Evolutionary conservation across 2,797 vertebrate genomes (phyloP).

Genomic region (Poecilia gillii): DNA sequence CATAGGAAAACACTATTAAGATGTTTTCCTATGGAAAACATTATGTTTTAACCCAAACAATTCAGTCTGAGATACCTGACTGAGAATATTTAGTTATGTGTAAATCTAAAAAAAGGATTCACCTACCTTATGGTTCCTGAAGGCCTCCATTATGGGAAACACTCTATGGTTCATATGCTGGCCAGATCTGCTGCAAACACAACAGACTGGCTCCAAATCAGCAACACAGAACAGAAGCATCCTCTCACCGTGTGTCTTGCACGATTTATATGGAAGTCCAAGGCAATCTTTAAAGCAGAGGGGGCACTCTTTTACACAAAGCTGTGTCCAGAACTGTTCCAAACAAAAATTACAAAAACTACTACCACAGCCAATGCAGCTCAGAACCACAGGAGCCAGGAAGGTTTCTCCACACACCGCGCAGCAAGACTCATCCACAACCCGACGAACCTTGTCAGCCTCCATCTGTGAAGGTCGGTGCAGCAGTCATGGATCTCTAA

Average conservation of each 20-base stretch:
- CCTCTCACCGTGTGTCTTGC: conserved; percentile 40
- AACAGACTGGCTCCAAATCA: conserved; percentile 55
- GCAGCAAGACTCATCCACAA: conserved; percentile 50
- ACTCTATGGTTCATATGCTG: conserved; percentile 48
- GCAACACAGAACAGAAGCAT: conserved; percentile 46
- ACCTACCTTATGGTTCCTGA: conserved; percentile 55
- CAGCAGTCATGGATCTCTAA: conserved; percentile 18
- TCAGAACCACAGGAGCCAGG: conserved; percentile 47
- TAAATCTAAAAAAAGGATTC: background rate
- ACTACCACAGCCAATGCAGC: conserved; percentile 41
- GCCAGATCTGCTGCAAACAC: conserved; percentile 32
- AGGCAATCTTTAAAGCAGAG: conserved; percentile 40
- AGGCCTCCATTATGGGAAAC: conserved; percentile 52
- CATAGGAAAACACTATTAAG: background rate
- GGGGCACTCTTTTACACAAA: conserved; percentile 48
- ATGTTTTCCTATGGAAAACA: too few species aligned
- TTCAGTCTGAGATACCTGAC: background rate
- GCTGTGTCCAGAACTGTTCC: conserved; percentile 53
- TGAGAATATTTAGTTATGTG: background rate
- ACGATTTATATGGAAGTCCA: conserved; percentile 36
- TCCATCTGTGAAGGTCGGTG: conserved; percentile 43
- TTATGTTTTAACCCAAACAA: background rate
- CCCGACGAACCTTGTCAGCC: conserved; percentile 19
- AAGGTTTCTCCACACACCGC: conserved; percentile 51
- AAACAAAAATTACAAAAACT: conserved; percentile 61